Evolutionary conservation across 2,797 vertebrate genomes (phyloP).

Genomic region (Chrysolophus pictus): DNA sequence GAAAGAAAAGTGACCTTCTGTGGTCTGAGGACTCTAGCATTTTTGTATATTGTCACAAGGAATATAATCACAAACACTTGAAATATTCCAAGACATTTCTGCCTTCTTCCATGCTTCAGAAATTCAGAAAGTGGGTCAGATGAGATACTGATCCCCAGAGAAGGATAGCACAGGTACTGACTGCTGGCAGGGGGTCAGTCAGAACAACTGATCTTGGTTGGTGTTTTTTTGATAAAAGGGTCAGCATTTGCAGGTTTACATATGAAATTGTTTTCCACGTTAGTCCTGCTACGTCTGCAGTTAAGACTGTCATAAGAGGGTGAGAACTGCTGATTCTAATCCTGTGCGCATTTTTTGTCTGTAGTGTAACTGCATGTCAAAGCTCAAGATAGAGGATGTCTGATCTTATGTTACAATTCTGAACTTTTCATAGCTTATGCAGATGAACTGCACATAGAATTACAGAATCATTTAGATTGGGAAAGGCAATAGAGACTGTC

Average conservation of each 20-base stretch:
- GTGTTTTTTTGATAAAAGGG: neutral
- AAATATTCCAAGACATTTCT: neutral
- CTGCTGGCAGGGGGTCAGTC: neutral
- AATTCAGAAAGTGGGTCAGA: neutral
- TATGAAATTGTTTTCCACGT: neutral
- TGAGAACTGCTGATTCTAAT: neutral
- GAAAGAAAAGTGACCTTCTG: neutral
- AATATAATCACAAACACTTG: neutral
- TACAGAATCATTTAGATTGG: no score
- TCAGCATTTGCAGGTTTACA: neutral
- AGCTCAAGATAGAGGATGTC: neutral
- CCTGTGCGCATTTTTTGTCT: neutral
- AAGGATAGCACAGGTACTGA: neutral
- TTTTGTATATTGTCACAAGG: accelerated
- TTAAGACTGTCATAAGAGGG: neutral
- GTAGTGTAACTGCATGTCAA: neutral
- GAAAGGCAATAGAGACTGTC: no score
- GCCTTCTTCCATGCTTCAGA: neutral
- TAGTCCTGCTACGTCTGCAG: neutral
- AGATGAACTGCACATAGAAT: no score
- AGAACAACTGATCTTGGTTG: accelerated
- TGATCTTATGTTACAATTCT: neutral
- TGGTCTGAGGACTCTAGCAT: neutral
- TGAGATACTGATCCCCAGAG: neutral
- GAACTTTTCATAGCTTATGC: neutral